Conservation (phyloP, 2,797 vertebrate species). For the Limosa lapponica region DNA sequence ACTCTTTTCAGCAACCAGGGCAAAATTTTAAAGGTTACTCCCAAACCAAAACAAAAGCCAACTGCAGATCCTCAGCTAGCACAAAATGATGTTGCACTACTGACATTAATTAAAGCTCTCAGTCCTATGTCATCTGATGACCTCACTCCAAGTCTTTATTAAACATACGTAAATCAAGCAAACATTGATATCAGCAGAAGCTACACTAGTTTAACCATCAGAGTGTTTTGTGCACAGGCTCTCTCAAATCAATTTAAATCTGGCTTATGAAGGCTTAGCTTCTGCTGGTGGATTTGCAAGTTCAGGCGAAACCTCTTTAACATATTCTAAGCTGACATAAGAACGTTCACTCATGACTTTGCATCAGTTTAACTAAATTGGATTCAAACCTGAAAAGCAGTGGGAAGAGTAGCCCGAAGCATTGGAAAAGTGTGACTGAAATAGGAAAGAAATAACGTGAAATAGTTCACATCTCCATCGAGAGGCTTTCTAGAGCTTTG, state of each 20-base stretch:
- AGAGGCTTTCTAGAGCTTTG: neutral
- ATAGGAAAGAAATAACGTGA: neutral
- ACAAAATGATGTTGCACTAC: neutral
- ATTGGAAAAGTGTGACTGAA: neutral
- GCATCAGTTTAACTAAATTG: neutral
- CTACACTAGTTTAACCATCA: neutral
- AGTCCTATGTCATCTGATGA: neutral
- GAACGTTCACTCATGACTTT: neutral
- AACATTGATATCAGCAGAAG: neutral
- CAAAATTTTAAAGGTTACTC: neutral
- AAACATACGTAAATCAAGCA: neutral
- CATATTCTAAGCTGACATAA: neutral
- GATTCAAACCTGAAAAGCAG: neutral
- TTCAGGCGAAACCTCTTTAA: neutral
- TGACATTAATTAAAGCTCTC: neutral
- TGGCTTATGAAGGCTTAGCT: conserved; percentile 4
- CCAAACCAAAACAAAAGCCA: neutral
- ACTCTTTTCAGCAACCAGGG: neutral
- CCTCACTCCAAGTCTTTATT: neutral
- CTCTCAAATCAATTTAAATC: neutral
- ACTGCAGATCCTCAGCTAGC: neutral
- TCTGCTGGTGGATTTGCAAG: neutral
- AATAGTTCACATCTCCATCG: neutral
- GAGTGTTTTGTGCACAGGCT: neutral
- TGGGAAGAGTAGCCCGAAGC: neutral